phyloP scores from a whole-genome alignment of 2,797 vertebrate genomes.

The Hoplostethus atlanticus region DNA sequence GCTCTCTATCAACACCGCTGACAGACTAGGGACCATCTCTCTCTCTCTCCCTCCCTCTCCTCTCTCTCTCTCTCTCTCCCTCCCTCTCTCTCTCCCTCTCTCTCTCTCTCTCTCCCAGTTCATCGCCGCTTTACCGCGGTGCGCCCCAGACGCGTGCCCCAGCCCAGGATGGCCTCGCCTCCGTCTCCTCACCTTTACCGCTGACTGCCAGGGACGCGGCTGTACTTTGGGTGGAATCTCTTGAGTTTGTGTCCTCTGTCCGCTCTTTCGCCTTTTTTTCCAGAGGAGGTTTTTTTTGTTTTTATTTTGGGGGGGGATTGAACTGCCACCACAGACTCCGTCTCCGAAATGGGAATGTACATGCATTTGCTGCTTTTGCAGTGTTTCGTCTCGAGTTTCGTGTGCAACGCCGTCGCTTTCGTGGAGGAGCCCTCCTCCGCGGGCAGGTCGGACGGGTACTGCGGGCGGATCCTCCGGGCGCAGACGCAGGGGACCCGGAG shows the following conservation, averaged over 20 bases:
- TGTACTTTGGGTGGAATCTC: constrained; percentile 35
- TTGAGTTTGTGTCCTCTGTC: constrained; percentile 43
- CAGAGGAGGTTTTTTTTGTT: not conserved
- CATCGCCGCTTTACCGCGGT: constrained; percentile 17
- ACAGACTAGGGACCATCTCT: constrained; percentile 43
- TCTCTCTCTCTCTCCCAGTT: not conserved
- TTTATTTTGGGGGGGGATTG: not conserved
- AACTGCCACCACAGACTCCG: constrained; percentile 6
- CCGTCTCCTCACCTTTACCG: constrained; percentile 33
- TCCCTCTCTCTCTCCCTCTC: constrained; percentile 1
- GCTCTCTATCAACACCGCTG: constrained; percentile 14
- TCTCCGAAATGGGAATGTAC: constrained; percentile 81
- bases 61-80: too few relatives aligned
- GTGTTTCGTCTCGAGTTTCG: constrained; percentile 82
- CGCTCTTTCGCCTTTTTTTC: constrained; percentile 1
- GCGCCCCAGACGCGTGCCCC: constrained; percentile 53
- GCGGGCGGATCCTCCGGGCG: constrained; percentile 92
- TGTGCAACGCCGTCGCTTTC: constrained; percentile 86
- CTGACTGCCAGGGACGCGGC: constrained; percentile 37
- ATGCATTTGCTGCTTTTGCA: constrained; percentile 82
- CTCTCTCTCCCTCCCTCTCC: not conserved
- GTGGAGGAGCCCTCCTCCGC: constrained; percentile 88
- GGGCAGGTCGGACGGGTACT: constrained; percentile 90
- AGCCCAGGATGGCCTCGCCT: constrained; percentile 57
- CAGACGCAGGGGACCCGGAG: constrained; percentile 90